Base-by-base conservation (phyloP, 2,113 vertebrate genomes). In the Xenus cinereus region DNA sequence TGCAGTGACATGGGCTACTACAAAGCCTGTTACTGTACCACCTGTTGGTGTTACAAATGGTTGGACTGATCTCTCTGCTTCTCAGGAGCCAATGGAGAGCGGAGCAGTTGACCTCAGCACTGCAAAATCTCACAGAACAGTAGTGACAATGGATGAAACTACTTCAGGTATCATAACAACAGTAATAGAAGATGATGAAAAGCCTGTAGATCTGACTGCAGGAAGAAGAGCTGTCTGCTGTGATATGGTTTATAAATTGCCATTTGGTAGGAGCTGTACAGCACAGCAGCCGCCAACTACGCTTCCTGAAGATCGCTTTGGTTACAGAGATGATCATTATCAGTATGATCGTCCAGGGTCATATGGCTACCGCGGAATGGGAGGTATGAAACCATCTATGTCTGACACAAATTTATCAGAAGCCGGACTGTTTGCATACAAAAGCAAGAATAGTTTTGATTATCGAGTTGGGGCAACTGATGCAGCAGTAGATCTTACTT, bases 161-260 rank as follows among this genome's bases (percentile, higher is more conserved):
- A 95, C 98, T 94, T 98, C 99, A 87, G 98, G 98, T 92, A 97
- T 99, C 45, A 62, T 99, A 81, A 99, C 99, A 80, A 98, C 98
- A 74, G 97, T 99, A 94, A 97, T 99, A 95, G 99, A 99, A 92
- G 99, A 99, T 66, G 99, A 99, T 94, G 99, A 99, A 85, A 99
- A 98, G 60, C 99, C 99, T 91, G 98, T 99, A 41, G 99, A 99
- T 96, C 97, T 99, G 73, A 99, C 99, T 82, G 99, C 99, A 88
- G 99, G 99, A 48, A 98, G 99, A 87, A 98, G 98, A 97, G 98
- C 98, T 81, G 99, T 99, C 79, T 99, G 99, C 96, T 99, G 99
- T 97, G 99, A 99, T 97, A 97, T 99, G 81, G 99, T 99, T 94
- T 99, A 99, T 96, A 99, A 98, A 93, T 97, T 99, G 63, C 99